Evolutionary conservation across 2,888 invertebrate genomes (phyloP).

Genomic region (Erebia ligea): DNA sequence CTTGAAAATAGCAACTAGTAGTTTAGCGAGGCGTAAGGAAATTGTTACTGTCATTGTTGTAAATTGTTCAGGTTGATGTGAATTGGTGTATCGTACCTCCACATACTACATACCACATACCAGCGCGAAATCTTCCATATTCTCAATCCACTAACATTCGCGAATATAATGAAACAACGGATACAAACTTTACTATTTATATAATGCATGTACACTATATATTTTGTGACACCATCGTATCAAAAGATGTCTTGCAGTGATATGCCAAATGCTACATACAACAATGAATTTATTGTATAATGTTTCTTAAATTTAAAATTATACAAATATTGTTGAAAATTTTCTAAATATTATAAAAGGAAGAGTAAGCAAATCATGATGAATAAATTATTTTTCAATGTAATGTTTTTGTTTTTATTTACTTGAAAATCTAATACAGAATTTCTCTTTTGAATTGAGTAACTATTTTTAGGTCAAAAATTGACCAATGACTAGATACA

Average conservation of each 20-base stretch:
- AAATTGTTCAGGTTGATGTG: constrained; percentile 61
- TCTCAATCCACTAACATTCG: constrained; percentile 9
- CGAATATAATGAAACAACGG: constrained; percentile 6
- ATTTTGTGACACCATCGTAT: constrained; percentile 64
- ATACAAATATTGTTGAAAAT: constrained; percentile 82
- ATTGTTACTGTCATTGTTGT: constrained; percentile 69
- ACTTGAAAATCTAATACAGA: neutral
- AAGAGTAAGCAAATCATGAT: constrained; percentile 77
- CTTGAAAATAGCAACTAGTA: constrained; percentile 51
- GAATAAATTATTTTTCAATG: constrained; percentile 82
- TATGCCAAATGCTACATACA: constrained; percentile 80
- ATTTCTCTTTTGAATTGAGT: neutral
- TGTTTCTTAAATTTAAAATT: constrained; percentile 76
- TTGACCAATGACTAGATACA: neutral
- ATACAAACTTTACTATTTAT: constrained; percentile 36
- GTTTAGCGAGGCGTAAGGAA: constrained; percentile 60
- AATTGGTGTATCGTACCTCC: constrained; percentile 51
- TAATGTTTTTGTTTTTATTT: constrained; percentile 45
- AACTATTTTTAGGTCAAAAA: neutral
- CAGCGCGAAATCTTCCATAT: neutral
- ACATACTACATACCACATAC: constrained; percentile 5
- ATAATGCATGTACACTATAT: constrained; percentile 48
- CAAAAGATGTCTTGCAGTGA: constrained; percentile 73
- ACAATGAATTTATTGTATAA: constrained; percentile 76
- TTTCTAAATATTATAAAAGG: constrained; percentile 80